Evolutionary conservation across 2,888 invertebrate genomes (phyloP), one percentile per base, ranked within the genome.

Genomic region (Tortricodes alternella): DNA sequence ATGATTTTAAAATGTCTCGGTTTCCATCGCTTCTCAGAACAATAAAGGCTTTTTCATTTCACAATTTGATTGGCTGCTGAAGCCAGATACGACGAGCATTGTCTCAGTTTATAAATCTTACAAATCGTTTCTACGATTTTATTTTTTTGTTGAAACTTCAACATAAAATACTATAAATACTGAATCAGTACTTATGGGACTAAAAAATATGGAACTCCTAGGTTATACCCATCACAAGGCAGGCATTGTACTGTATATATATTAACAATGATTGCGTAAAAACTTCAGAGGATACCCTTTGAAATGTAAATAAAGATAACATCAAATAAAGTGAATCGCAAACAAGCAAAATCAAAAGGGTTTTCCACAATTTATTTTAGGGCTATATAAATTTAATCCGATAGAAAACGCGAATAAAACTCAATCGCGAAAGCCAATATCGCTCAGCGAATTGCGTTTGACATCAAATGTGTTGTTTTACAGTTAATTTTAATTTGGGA

Each of bases 391-490:
- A 43, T 41, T 41, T 15, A 9, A 27, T 35, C 21, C 16, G n/a
- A 15, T 41, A 41, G 23, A 15, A 16, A 41, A 34, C 3, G 34
- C 16, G 2, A 41, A 51, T 51, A 35, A 43, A 51, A 7, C 24
- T 7, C 2, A 7, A 1, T 6, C 13, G 24, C 9, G 24, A 35
- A 13, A 19, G 27, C 32, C 41, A 41, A 46, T 16, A 46, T 41
- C 37, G 35, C 11, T 38, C 4, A 32, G 32, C 8, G 18, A 34
- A 39, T 50, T 50, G 23, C 38, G 38, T 13, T 6, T 7, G 16
- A 53, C 32, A 53, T 46, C 21, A 46, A 46, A 53, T 29, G 32
- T 6, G 13, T 9, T 46, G 39, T 53, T 53, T 39, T 32, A 39
- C 46, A 11, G 16, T 32, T 46, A 29, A 16, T 51, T 41, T 41